Base-by-base conservation (phyloP, 2,888 invertebrate species). In the Diachrysia chrysitis region DNA sequence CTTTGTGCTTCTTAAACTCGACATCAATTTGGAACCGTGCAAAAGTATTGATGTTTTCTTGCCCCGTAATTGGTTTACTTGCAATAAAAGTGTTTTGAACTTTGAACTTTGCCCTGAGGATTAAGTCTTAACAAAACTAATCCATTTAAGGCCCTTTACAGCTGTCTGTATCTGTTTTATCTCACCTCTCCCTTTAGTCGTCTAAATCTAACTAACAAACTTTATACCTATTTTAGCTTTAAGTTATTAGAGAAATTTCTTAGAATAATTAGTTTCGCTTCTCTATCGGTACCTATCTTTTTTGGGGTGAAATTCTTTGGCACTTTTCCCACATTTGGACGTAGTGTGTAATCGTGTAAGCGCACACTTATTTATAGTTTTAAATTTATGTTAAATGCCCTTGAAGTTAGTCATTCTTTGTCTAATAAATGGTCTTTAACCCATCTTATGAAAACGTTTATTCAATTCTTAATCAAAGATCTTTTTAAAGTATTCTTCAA, bases 91-190 rank as follows among this genome's bases (percentile, higher is more conserved):
- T n/a, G n/a, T 42, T 42, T 42, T 42, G 42, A 42, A 42, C 42
- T 42, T 42, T 42, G 42, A 42, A 42, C 42, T 42, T 42, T n/a
- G 42, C 6, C 42, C n/a, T 42, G 42, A 42, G n/a, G 42, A 42
- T n/a, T n/a, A n/a, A n/a, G 42, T n/a, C 42, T 42, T 42, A 42
- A n/a, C 42, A n/a, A 42, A 42, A 42, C 42, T 42, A n/a, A 42
- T 42, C 42, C n/a, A 42, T 42, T 42, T 42, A 42, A 42, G n/a
- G 42, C n/a, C n/a, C 5, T 42, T 42, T 16, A 16, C 37, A 37
- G n/a, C 42, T n/a, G 42, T 42, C 42, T 42, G 42, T n/a, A n/a
- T 42, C 42, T 42, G 42, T 42, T 42, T 42, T 42, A 42, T 42
- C 42, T 42, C 42, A 42, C 42, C 42, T 42, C 42, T 42, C 42